Conservation (phyloP, 2,113 vertebrate species). For the Anguilla japonica region DNA sequence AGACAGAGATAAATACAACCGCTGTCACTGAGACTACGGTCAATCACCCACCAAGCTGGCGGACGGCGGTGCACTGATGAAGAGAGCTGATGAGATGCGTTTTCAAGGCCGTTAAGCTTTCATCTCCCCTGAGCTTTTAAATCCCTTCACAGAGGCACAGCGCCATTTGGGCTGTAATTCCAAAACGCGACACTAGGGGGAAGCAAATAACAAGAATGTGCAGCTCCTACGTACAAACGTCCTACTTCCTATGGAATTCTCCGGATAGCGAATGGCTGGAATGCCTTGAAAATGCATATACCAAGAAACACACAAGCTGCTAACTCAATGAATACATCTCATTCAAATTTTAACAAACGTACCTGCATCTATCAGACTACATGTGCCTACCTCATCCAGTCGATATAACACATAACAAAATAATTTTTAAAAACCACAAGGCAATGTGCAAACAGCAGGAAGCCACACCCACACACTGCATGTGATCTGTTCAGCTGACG, state of each 20-base stretch:
- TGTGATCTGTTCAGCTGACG: neutral
- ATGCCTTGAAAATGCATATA: neutral
- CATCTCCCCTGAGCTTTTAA: neutral
- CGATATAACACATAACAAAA: neutral
- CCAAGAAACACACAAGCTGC: neutral
- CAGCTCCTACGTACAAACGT: neutral
- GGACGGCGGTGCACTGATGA: neutral
- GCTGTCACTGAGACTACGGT: neutral
- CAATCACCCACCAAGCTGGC: neutral
- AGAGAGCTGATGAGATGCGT: neutral
- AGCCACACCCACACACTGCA: neutral
- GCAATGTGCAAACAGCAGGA: neutral
- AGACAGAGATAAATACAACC: neutral
- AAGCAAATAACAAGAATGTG: neutral
- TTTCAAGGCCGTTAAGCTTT: neutral
- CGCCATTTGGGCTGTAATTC: neutral
- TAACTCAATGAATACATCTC: neutral
- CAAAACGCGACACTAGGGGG: slow-evolving; percentile 23
- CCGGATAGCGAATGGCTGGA: neutral
- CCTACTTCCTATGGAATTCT: neutral
- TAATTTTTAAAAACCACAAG: neutral
- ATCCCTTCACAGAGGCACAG: neutral
- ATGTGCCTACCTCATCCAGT: neutral
- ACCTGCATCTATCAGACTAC: neutral
- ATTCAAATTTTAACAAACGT: neutral